Conservation (phyloP, 2,797 vertebrate species). For the Coreius guichenoti region DNA sequence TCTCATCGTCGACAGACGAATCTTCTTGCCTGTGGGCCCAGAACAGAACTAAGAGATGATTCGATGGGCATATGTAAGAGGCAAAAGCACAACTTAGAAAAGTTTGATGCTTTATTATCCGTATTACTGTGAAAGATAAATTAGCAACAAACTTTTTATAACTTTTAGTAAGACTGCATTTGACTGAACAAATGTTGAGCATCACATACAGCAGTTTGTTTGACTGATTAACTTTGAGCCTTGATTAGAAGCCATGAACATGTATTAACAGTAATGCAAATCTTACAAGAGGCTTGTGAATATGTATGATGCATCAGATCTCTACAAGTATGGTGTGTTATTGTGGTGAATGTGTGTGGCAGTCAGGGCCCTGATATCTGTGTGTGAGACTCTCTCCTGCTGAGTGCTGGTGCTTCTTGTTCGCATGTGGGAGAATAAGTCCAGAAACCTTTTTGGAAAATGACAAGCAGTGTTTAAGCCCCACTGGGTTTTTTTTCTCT, state of each 20-base stretch:
- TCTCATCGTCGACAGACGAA: conserved; percentile 82
- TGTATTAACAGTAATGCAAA: neutral
- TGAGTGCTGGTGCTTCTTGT: conserved; percentile 32
- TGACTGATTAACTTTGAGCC: neutral
- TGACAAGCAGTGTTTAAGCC: conserved; percentile 27
- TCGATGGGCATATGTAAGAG: conserved; percentile 32
- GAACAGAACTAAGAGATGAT: conserved; percentile 19
- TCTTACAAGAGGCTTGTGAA: neutral
- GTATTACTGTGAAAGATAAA: too few relatives aligned
- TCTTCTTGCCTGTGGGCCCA: conserved; percentile 79
- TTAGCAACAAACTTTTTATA: too few relatives aligned
- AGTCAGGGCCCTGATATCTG: conserved; percentile 1
- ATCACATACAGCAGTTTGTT: neutral
- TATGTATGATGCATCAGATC: neutral
- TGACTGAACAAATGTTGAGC: neutral
- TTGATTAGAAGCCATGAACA: neutral
- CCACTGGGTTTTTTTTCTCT: neutral
- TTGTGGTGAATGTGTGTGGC: neutral
- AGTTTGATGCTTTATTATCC: neutral
- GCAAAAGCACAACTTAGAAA: neutral
- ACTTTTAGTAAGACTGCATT: too few relatives aligned
- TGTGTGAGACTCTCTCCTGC: neutral
- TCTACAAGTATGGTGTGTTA: neutral
- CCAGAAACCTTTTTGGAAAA: conserved; percentile 49
- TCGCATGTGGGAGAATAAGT: conserved; percentile 20